Base-by-base conservation (phyloP, 2,113 vertebrate species). In the Hippocampus zosterae region DNA sequence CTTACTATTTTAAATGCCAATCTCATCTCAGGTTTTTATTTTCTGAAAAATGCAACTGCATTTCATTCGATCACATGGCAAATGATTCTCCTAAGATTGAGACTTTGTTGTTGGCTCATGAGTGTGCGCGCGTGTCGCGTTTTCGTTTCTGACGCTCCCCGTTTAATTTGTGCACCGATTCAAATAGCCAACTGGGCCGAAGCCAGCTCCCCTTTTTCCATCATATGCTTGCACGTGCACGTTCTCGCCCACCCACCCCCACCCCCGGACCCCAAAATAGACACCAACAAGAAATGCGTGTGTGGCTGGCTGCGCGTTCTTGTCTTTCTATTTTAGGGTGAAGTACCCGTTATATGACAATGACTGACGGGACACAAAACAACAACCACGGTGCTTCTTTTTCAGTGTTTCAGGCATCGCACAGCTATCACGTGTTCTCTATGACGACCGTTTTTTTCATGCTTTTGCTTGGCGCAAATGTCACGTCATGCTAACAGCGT, bases 211-310 rank as follows among this genome's bases (percentile, higher is more conserved):
- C 19, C 29, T 8, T 19, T 63, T 63, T 63, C 60, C 21, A 41
- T 21, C 60, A n/a, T 55, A 9, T 65, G 64, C 64, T 8, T 15
- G 23, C 41, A 18, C 61, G 7, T 37, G 60, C 19, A 40, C 18
- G 59, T 61, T 37, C 59, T 37, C 16, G 33, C 59, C 29, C 15
- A 8, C 21, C 18, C 8, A 8, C 9, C 11, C 2, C 21, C 40
- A 2, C 42, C 23, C 57, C 57, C 57, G 60, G n/a, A 63, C 63
- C n/a, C 11, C 41, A 46, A 46, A 65, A 65, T 65, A 65, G 63
- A 46, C 40, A 42, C 19, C 10, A 15, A n/a, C 18, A 42, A 62
- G 16, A 44, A 16, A 8, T 33, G 42, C 25, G 16, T 7, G 10
- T 19, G 41, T 44, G 16, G 7, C 27, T 74, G 64, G 29, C 29